These are phyloP conservation scores for Pseudomyrmex flavicornis DNA, from an alignment of 1,140 invertebrate genomes.

Conservation along the genomic window DNA sequence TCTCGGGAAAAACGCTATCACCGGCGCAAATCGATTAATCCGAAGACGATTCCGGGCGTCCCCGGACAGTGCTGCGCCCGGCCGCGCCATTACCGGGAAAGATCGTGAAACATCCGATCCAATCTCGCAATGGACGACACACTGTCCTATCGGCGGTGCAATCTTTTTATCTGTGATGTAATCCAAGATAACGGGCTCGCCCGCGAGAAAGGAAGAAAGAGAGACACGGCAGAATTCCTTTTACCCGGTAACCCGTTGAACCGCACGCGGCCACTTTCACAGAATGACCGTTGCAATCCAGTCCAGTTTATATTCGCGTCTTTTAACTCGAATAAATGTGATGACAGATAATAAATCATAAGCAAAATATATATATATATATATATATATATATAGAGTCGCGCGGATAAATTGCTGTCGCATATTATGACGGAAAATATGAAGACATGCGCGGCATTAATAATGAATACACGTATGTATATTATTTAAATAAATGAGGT, in stretches of 20 bases:
- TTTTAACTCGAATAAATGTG: conserved; percentile 29
- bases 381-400: conserved; percentile 21
- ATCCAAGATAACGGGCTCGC: conserved; percentile 61
- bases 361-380: neutral
- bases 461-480: neutral
- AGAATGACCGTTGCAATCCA: conserved; percentile 53
- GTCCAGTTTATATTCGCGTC: neutral
- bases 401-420: conserved; percentile 6
- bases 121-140: conserved; percentile 56
- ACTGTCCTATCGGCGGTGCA: conserved; percentile 49
- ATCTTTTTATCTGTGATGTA: conserved; percentile 69
- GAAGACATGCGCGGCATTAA: neutral
- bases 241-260: conserved; percentile 64
- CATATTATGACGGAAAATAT: conserved; percentile 4
- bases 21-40: conserved; percentile 61
- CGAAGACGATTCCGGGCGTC: conserved; percentile 57
- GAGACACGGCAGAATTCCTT: conserved; percentile 46
- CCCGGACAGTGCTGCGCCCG: conserved; percentile 12
- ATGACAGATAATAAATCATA: conserved; percentile 57
- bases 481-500: neutral
- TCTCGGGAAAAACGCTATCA: conserved; percentile 46
- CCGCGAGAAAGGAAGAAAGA: neutral
- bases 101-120: conserved; percentile 59
- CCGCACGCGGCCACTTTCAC: conserved; percentile 25
- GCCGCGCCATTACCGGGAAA: conserved; percentile 10